Conservation (phyloP, 2,113 vertebrate species). For the Mohoua ochrocephala region DNA sequence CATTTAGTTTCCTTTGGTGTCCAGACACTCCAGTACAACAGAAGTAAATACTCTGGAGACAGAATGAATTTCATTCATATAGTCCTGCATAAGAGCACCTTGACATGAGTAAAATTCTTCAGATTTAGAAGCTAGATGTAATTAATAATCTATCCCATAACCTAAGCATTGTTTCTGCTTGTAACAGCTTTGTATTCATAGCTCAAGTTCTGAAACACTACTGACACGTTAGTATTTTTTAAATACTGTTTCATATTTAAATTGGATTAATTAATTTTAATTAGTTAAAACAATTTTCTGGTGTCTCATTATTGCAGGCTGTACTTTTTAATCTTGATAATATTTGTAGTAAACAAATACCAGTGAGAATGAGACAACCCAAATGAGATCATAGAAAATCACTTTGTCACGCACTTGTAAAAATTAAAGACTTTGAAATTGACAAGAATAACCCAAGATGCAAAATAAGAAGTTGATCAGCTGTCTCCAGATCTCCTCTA, state of each 20-base stretch:
- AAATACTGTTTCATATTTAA: neutral
- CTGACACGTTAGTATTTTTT: neutral
- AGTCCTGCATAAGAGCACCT: neutral
- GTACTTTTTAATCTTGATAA: neutral
- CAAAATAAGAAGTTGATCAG: constrained; percentile 39
- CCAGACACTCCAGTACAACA: neutral
- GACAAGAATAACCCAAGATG: neutral
- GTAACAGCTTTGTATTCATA: neutral
- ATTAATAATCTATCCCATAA: neutral
- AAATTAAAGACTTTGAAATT: constrained; percentile 42
- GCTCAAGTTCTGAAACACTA: neutral
- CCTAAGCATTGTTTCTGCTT: neutral
- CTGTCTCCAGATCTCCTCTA: constrained; percentile 3
- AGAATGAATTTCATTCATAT: neutral
- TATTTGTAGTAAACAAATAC: neutral
- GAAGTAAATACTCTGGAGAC: neutral
- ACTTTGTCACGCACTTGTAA: neutral
- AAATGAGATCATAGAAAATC: neutral
- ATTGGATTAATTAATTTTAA: neutral
- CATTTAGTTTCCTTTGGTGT: neutral
- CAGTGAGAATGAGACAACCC: neutral
- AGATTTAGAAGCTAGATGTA: neutral
- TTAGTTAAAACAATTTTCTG: neutral
- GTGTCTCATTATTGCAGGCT: neutral
- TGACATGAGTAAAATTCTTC: neutral